Percentiles rank a stretch among this genome's conserved stretches.
Evolutionary conservation across 2,888 invertebrate genomes (phyloP).

Genomic region (Eupithecia vulgata): DNA sequence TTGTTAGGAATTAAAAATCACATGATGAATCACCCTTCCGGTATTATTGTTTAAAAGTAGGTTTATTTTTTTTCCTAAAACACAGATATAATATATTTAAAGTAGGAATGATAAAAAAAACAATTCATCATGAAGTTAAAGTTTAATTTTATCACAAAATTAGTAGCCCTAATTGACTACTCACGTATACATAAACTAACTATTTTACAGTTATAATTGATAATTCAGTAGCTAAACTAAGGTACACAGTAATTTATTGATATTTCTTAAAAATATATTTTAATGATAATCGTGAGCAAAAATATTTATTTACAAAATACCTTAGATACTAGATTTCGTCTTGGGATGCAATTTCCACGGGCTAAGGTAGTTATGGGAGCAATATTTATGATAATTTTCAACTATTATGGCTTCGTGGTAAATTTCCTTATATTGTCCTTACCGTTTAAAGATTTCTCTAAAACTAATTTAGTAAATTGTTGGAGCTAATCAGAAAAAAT

Average conservation of each 20-base stretch:
- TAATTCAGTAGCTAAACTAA: not conserved
- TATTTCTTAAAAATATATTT: not conserved
- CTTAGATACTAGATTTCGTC: not conserved
- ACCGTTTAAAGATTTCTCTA: too few relatives aligned
- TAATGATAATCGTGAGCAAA: not conserved
- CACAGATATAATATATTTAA: not conserved
- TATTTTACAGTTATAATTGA: constrained; percentile 2
- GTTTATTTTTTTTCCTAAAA: not conserved
- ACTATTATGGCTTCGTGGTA: too few relatives aligned
- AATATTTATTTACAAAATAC: not conserved
- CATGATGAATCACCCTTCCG: too few relatives aligned
- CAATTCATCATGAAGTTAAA: constrained; percentile 45
- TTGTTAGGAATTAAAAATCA: too few relatives aligned
- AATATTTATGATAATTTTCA: not conserved
- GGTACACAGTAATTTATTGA: not conserved
- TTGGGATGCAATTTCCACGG: not conserved
- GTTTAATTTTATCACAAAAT: constrained; percentile 60
- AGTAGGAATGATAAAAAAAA: not conserved
- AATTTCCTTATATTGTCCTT: too few relatives aligned
- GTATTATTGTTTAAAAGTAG: too few relatives aligned
- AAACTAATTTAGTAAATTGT: too few relatives aligned
- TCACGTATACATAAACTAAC: constrained; percentile 47
- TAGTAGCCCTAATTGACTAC: constrained; percentile 52
- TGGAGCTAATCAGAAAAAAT: too few relatives aligned
- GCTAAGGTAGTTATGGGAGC: not conserved